Evolutionary conservation across 1,140 invertebrate species (phyloP).

Genomic region (Bombus superbus): DNA sequence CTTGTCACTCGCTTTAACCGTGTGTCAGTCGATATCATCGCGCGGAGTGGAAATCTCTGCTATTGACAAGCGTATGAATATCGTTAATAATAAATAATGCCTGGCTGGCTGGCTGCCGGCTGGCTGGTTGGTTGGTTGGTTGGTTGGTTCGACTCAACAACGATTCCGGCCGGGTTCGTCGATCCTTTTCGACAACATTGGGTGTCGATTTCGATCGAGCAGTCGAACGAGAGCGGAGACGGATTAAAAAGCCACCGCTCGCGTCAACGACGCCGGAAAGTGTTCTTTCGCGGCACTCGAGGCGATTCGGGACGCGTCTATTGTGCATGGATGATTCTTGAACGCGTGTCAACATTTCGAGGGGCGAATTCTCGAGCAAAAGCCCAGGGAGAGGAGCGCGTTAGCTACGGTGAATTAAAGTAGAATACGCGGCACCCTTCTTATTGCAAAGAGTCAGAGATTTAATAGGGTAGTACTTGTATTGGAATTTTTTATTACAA

Average conservation of each 20-base stretch:
- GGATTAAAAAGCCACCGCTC: conserved; percentile 57
- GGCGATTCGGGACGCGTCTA: conserved; percentile 18
- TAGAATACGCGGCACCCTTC: neutral
- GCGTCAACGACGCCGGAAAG: conserved; percentile 22
- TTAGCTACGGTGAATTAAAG: conserved; percentile 1
- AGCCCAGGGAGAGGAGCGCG: neutral
- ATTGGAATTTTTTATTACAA: neutral
- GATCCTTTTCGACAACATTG: conserved; percentile 32
- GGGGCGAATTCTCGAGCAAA: neutral
- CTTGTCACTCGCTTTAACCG: conserved; percentile 75
- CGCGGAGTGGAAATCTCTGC: conserved; percentile 77
- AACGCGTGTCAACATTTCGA: neutral
- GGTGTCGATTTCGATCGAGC: conserved; percentile 56
- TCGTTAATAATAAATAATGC: conserved; percentile 79
- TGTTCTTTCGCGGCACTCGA: conserved; percentile 21
- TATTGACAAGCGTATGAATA: conserved; percentile 79
- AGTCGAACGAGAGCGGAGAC: conserved; percentile 34
- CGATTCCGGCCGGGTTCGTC: neutral
- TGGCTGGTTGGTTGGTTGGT: neutral
- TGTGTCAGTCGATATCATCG: conserved; percentile 78
- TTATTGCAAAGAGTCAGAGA: neutral
- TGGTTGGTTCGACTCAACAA: neutral
- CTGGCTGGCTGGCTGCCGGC: conserved; percentile 23
- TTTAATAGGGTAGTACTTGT: neutral
- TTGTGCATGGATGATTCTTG: neutral